Percentiles rank a stretch among this genome's conserved stretches.
Evolutionary conservation across 2,797 vertebrate species (phyloP).

Genomic region (Adelosebastes latens): DNA sequence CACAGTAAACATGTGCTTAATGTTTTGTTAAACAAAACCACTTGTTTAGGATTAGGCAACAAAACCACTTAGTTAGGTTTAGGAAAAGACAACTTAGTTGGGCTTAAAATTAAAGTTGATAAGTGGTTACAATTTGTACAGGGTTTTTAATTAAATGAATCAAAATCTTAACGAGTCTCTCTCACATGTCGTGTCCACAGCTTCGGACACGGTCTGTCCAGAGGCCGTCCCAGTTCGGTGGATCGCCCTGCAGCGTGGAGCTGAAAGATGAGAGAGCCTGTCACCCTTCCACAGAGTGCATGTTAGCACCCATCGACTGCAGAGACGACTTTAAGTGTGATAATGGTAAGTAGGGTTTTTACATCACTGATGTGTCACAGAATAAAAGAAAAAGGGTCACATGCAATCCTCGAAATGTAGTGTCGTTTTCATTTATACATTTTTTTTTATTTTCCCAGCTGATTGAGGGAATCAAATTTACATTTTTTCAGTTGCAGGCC

Average conservation of each 20-base stretch:
- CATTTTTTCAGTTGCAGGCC: background rate
- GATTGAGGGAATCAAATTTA: background rate
- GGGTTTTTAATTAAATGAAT: background rate
- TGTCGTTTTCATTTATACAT: accelerated
- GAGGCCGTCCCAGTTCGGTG: conserved; percentile 90
- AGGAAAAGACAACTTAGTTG: no score
- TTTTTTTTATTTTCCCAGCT: background rate
- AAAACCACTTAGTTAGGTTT: no score
- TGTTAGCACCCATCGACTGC: conserved; percentile 84
- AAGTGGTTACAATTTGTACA: background rate
- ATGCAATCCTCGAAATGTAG: background rate
- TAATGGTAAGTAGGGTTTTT: conserved; percentile 79
- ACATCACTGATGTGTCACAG: background rate
- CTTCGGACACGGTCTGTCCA: conserved; percentile 82
- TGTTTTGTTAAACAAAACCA: no score
- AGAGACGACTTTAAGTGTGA: conserved; percentile 88
- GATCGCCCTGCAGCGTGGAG: conserved; percentile 79
- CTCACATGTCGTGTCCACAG: conserved; percentile 70
- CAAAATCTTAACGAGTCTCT: background rate
- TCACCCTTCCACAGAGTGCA: conserved; percentile 85
- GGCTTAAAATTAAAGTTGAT: background rate
- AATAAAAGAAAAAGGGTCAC: background rate
- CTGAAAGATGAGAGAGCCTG: conserved; percentile 85
- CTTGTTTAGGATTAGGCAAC: no score
- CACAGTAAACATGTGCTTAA: accelerated